Percentiles rank a stretch among this genome's conserved stretches.
These are phyloP conservation scores for Xiphophorus maculatus DNA, from an alignment of 2,113 vertebrate genomes.

Conservation along the genomic window DNA sequence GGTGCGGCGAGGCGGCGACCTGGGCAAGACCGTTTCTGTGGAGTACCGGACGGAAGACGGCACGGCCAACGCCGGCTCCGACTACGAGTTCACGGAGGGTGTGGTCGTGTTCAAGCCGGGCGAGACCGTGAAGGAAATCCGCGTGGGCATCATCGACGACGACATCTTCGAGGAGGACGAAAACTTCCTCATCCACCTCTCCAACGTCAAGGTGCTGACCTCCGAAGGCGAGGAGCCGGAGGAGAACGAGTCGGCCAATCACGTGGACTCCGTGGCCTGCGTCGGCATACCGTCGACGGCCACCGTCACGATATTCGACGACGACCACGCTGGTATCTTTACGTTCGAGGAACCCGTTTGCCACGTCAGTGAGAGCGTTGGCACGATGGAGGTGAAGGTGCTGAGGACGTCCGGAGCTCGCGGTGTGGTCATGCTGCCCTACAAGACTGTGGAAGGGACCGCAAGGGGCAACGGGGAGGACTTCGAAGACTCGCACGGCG, in stretches of 20 bases:
- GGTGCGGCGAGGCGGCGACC: conserved; percentile 89
- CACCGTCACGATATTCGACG: conserved; percentile 96
- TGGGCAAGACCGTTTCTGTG: conserved; percentile 88
- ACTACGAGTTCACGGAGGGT: conserved; percentile 98
- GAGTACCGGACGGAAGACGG: conserved; percentile 98
- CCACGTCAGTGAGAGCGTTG: conserved; percentile 95
- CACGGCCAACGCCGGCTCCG: conserved; percentile 95
- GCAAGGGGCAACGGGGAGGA: conserved; percentile 94
- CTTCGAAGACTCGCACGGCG: conserved; percentile 92
- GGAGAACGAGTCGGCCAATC: conserved; percentile 76
- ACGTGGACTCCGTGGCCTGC: conserved; percentile 84
- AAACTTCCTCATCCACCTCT: conserved; percentile 96
- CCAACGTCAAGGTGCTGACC: conserved; percentile 85
- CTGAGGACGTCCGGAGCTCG: conserved; percentile 94
- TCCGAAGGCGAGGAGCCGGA: conserved; percentile 80
- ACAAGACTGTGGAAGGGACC: conserved; percentile 94
- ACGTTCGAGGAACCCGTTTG: conserved; percentile 93
- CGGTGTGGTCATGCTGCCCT: conserved; percentile 93
- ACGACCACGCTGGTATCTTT: conserved; percentile 98
- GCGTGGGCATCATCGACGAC: conserved; percentile 95
- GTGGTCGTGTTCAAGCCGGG: conserved; percentile 94
- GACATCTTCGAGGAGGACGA: conserved; percentile 99
- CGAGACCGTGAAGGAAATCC: conserved; percentile 93
- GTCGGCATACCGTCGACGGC: conserved; percentile 88
- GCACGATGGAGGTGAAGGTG: conserved; percentile 98